A percentile compares a stretch with the other conserved stretches of the same genome.
Conservation (phyloP, 2,113 vertebrate genomes). For the Elgaria multicarinata region DNA sequence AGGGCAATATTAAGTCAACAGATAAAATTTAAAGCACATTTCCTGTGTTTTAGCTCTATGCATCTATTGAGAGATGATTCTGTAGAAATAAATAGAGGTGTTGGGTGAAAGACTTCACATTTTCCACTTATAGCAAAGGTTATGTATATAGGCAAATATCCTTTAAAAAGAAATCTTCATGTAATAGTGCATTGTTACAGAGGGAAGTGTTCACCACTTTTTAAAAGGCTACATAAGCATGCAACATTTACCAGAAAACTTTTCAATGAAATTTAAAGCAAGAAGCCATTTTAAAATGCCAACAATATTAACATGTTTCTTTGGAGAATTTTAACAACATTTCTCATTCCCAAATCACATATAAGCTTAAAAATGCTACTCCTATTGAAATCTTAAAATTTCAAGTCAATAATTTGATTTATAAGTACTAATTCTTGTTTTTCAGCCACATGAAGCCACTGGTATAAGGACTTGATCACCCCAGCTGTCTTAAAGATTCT, state of each 20-base stretch:
- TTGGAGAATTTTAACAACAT: not conserved
- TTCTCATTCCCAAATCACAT: not conserved
- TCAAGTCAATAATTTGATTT: not conserved
- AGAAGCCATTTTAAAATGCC: not conserved
- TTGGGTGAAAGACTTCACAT: not conserved
- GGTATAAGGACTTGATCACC: constrained; percentile 4
- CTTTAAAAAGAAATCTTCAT: not conserved
- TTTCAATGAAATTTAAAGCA: not conserved
- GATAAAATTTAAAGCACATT: not conserved
- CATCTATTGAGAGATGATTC: not conserved
- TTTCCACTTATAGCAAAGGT: not conserved
- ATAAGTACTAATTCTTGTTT: not conserved
- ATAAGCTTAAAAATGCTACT: not conserved
- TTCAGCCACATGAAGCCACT: not conserved
- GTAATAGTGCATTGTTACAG: not conserved
- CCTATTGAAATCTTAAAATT: not conserved
- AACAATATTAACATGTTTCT: not conserved
- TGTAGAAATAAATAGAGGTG: not conserved
- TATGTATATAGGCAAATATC: not conserved
- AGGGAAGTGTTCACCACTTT: not conserved
- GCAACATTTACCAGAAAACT: not conserved
- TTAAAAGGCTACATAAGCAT: not conserved
- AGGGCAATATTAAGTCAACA: not conserved
- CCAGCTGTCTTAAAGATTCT: not conserved
- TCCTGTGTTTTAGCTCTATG: not conserved